Evolutionary conservation across 2,113 vertebrate species (phyloP), one percentile per base, ranked within the genome.

Genomic region (Upupa epops): DNA sequence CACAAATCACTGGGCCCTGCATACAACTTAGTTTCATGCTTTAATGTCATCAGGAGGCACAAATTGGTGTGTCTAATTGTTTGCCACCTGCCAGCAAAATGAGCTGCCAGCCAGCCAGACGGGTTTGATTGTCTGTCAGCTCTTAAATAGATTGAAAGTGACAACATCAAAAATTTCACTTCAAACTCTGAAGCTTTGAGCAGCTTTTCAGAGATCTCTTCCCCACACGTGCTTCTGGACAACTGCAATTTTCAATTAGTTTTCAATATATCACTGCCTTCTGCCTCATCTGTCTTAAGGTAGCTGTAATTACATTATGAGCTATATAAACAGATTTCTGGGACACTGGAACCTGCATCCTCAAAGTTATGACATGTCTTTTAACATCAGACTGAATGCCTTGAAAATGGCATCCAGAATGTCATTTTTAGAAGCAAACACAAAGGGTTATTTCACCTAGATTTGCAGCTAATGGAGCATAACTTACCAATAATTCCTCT

Each of bases 51-150:
- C 98, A 97, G 97, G 97, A 97, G 97, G 97, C 98, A 98, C 98
- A 98, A 98, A 99, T 99, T 98, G 98, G 98, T 98, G 98, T 98
- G 98, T 99, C 99, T 99, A 99, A 99, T 99, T 99, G 98, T 99
- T 99, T 99, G 98, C 98, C 99, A 99, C 98, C 99, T 99, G 99
- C 98, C 98, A 98, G 98, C 96, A 98, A 98, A 99, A 99, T 99
- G 99, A 99, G 98, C 98, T 99, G 98, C 98, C 98, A 99, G 97
- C 97, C 95, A 96, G 98, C 98, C 98, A 98, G 98, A 98, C 97
- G 97, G 97, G 97, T 98, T 98, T 98, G 98, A 98, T 99, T 98
- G 98, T 98, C 98, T 98, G 98, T 98, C 98, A 98, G 98, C 97
- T 94, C 84, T 95, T 98, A 97, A 97, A 97, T 97, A 98, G 98